Evolutionary conservation across 2,797 vertebrate genomes (phyloP).

Genomic region (Hydrophis major): DNA sequence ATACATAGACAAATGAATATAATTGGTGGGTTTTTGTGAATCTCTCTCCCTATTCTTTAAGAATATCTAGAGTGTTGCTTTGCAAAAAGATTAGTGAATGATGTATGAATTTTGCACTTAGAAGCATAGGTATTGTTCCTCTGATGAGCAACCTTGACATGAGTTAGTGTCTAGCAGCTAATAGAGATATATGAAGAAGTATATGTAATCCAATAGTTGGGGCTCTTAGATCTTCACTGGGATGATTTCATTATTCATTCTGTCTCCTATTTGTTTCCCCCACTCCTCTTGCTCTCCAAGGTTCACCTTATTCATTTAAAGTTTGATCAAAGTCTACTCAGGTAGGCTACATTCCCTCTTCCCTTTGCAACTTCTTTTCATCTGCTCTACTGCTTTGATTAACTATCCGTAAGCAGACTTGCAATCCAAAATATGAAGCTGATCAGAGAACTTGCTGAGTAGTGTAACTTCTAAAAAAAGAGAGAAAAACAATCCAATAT

Average conservation of each 20-base stretch:
- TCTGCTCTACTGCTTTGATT: background rate
- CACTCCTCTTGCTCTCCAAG: background rate
- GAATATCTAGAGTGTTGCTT: background rate
- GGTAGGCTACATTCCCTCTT: background rate
- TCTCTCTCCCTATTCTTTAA: background rate
- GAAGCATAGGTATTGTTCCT: background rate
- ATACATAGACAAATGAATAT: background rate
- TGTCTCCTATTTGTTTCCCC: background rate
- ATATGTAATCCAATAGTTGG: background rate
- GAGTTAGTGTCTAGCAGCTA: conserved; percentile 1
- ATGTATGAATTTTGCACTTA: background rate
- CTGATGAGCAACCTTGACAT: background rate
- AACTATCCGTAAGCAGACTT: background rate
- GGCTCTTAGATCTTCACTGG: background rate
- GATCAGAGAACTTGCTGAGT: background rate
- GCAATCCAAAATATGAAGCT: background rate
- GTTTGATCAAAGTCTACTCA: background rate
- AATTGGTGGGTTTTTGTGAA: background rate
- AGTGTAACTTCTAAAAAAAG: background rate
- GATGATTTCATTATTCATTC: background rate
- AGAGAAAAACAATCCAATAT: background rate
- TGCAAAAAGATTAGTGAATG: background rate
- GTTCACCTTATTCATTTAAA: background rate
- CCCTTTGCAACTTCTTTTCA: background rate
- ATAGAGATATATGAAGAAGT: background rate